Evolutionary conservation across 2,888 invertebrate genomes (phyloP), one percentile per base, ranked within the genome.

Genomic region (Syrphus vitripennis): DNA sequence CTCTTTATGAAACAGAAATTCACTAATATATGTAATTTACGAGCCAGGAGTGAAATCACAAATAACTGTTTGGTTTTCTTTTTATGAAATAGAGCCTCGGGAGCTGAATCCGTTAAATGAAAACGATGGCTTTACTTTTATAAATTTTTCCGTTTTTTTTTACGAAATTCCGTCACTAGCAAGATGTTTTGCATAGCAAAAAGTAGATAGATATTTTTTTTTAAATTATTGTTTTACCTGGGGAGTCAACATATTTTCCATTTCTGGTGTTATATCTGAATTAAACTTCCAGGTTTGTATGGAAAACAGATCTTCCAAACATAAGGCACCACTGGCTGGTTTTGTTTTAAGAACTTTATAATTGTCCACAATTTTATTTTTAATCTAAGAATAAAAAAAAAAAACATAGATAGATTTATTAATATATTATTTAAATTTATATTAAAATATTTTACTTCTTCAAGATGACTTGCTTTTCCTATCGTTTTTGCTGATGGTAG

Each of bases 271-370:
- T 79, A 95, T 93, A 24, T 94, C 94, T 1, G 93, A 92, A 88
- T 95, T 94, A 94, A 95, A 95, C 59, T 93, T 91, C 96, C 96
- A 96, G 65, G 93, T 93, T 88, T 94, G 93, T 5, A 97, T 92
- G 37, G 95, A 93, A 42, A 95, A 93, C 77, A 95, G 90, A 92
- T 97, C 97, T 1, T 94, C 93, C 2, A 92, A 89, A 90, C 97
- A 97, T 84, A 97, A 92, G 1, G 95, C 94, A 88, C 93, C 93
- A 91, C 93, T 91, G 14, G 91, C 93, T 75, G 93, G 93, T 90
- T 89, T 92, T 88, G 91, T 93, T 91, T 81, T 90, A 1, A 92
- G 90, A 45, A 92, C 92, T 61, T 94, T 94, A 90, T 96, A 96
- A 91, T 97, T 97, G 14, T 92, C 91, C 0, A 95, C 88, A 71